Percentiles rank a stretch among this genome's conserved stretches.
Evolutionary conservation across 2,113 vertebrate genomes (phyloP).

Genomic region (Ciconia maguari): DNA sequence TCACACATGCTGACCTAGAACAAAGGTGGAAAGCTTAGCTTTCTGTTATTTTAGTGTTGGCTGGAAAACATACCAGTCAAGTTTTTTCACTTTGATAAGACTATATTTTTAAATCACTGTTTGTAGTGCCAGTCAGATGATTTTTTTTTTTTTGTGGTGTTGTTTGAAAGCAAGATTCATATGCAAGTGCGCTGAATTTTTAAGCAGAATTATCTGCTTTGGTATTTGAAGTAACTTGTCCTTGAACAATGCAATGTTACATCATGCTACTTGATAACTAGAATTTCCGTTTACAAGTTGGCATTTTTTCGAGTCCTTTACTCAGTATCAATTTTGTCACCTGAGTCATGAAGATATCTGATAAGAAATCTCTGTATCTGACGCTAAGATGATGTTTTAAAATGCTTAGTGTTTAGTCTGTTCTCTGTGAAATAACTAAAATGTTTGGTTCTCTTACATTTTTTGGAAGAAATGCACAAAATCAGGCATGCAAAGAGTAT

Average conservation of each 20-base stretch:
- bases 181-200: neutral
- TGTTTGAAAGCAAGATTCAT: neutral
- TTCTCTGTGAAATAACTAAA: neutral
- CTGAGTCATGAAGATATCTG: neutral
- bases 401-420: neutral
- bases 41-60: neutral
- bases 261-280: neutral
- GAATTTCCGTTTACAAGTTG: neutral
- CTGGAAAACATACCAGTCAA: neutral
- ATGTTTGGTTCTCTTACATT: neutral
- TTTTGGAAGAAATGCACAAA: neutral
- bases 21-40: slow-evolving; percentile 17
- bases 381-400: neutral
- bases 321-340: neutral
- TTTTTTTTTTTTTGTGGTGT: neutral
- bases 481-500: fast-evolving
- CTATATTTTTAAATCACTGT: neutral
- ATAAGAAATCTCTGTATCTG: neutral
- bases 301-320: neutral
- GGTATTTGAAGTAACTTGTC: slow-evolving; percentile 13
- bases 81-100: slow-evolving; percentile 7
- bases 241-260: neutral
- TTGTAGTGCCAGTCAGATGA: slow-evolving; percentile 48
- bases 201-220: neutral
- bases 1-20: slow-evolving; percentile 40